A percentile compares a stretch with the other conserved stretches of the same genome.
phyloP scores from a whole-genome alignment of 1,140 invertebrate species.

The Temnothorax nylanderi region DNA sequence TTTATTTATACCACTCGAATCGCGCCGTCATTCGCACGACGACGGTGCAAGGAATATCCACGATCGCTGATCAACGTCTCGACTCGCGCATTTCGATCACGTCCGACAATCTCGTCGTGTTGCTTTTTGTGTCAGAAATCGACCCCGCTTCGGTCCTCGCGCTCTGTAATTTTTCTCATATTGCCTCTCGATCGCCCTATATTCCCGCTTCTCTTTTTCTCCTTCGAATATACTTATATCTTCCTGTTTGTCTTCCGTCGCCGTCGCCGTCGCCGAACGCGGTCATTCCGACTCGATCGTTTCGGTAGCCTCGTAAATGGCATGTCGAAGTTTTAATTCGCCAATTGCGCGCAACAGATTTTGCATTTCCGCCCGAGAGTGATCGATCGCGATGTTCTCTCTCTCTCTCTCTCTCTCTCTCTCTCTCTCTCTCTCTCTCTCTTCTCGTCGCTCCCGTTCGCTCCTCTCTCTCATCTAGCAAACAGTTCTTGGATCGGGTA shows the following conservation, averaged over 20 bases:
- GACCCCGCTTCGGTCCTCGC: not conserved
- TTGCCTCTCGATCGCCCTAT: constrained; percentile 2
- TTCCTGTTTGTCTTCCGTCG: constrained; percentile 16
- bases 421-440: not conserved
- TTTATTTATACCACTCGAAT: constrained; percentile 17
- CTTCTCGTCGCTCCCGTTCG: not conserved
- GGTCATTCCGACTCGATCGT: not conserved
- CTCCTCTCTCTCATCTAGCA: constrained; percentile 15
- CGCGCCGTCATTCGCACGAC: not conserved
- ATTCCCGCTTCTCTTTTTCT: not conserved
- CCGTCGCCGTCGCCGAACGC: not conserved
- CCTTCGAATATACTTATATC: not conserved
- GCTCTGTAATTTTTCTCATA: constrained; percentile 62
- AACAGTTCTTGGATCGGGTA: constrained; percentile 30
- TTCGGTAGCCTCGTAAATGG: constrained; percentile 63
- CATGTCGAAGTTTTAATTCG: constrained; percentile 71
- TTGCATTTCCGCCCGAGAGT: constrained; percentile 67
- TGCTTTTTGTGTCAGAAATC: constrained; percentile 27
- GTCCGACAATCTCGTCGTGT: not conserved
- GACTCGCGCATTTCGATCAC: not conserved
- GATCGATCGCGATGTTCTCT: constrained; percentile 48
- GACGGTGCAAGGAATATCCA: not conserved
- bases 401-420: not conserved
- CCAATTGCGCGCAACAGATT: constrained; percentile 58
- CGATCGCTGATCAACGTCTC: constrained; percentile 7